These are phyloP conservation scores for Passer montanus DNA, from an alignment of 2,113 vertebrate species.

Conservation along the genomic window DNA sequence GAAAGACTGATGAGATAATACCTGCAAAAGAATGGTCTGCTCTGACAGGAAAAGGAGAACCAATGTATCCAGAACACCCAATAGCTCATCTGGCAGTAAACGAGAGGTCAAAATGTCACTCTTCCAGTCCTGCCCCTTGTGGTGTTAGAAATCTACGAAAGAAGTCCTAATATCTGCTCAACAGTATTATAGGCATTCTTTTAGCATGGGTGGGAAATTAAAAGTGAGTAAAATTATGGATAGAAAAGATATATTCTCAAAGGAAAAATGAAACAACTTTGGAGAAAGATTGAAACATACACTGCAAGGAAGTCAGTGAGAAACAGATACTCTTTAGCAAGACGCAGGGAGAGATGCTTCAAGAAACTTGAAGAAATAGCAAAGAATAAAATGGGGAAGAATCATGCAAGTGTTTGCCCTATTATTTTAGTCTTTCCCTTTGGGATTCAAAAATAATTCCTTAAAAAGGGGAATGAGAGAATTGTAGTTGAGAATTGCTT, in stretches of 20 bases:
- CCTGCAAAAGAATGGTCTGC: slow-evolving; percentile 60
- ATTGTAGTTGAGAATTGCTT: not conserved
- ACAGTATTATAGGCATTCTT: not conserved
- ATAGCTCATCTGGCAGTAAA: slow-evolving; percentile 65
- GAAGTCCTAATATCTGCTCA: not conserved
- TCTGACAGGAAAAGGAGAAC: slow-evolving; percentile 66
- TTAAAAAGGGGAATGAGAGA: not conserved
- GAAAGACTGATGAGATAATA: slow-evolving; percentile 67
- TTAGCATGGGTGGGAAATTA: not conserved
- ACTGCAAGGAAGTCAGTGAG: not conserved
- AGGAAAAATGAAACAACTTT: not conserved
- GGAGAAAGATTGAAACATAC: not conserved
- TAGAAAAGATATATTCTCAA: not conserved
- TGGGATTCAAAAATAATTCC: not conserved
- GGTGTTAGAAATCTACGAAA: slow-evolving; percentile 27
- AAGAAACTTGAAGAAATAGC: not conserved
- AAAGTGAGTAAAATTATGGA: not conserved
- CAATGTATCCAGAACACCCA: slow-evolving; percentile 59
- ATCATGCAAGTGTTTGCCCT: not conserved
- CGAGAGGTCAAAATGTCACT: slow-evolving; percentile 60
- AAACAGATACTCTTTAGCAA: not conserved
- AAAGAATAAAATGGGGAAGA: not conserved
- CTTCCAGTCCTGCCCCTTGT: not conserved
- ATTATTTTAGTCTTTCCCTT: not conserved
- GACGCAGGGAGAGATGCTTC: not conserved